Conservation (phyloP, 2,888 invertebrate genomes). For the Eurois occulta region DNA sequence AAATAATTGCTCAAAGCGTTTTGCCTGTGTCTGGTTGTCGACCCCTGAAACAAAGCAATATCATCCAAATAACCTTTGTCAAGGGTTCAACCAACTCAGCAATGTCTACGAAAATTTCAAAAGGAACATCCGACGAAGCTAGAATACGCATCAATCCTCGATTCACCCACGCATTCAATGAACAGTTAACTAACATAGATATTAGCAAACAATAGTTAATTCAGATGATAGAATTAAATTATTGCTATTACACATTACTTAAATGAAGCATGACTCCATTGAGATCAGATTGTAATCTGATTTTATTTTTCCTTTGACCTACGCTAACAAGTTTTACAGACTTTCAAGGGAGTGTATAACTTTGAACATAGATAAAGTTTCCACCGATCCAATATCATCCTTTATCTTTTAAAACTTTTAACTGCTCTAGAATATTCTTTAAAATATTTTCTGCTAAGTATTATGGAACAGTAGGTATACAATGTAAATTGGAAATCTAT, state of each 20-base stretch:
- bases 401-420: slow-evolving; percentile 6
- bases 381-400: not conserved
- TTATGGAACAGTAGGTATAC: slow-evolving; percentile 9
- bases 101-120: slow-evolving; percentile 40
- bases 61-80: slow-evolving; percentile 56
- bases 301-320: slow-evolving; percentile 17
- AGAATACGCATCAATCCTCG: slow-evolving; percentile 50
- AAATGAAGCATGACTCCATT: slow-evolving; percentile 68
- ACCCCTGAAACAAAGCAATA: slow-evolving; percentile 68
- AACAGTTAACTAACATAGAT: slow-evolving; percentile 64
- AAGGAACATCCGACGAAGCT: slow-evolving; percentile 29
- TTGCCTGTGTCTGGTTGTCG: slow-evolving; percentile 56
- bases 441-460: not conserved
- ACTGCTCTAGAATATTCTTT: not conserved
- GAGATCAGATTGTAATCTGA: slow-evolving; percentile 34
- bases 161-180: slow-evolving; percentile 67
- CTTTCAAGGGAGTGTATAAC: slow-evolving; percentile 11
- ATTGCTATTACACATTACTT: slow-evolving; percentile 68
- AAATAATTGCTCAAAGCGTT: slow-evolving; percentile 57
- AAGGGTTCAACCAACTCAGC: slow-evolving; percentile 67
- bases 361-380: slow-evolving; percentile 1
- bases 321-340: not conserved
- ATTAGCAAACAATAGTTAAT: slow-evolving; percentile 74
- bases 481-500: slow-evolving; percentile 23
- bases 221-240: slow-evolving; percentile 72